Evolutionary conservation across 2,113 vertebrate genomes (phyloP), one percentile per base, ranked within the genome.

Genomic region (Choloepus hoffmanni): DNA sequence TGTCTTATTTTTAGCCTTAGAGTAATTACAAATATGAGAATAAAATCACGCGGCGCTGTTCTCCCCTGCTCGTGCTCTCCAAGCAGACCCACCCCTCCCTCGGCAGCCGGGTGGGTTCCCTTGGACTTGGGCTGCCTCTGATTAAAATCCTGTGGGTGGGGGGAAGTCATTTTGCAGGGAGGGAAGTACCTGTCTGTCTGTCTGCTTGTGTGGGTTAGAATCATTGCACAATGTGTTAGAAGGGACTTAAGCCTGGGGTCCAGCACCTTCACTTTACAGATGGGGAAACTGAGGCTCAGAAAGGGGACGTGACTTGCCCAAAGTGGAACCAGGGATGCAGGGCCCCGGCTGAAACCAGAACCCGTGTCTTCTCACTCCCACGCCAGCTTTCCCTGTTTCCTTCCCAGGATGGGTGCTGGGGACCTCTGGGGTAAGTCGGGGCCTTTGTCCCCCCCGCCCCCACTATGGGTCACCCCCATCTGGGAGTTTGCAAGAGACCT

Each of bases 1-100:
- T 85, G 84, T 84, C 89, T 86, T 94, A 91, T 82, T 96, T 96
- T 97, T 92, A 96, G 95, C 85, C 97, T 83, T 73, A 74, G 91
- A 74, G 79, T 94, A 93, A 97, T 95, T 95, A 87, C 76, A 95
- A 90, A 96, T 95, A 90, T 85, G 95, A 95, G 76, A 95, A 92
- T 77, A 77, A 87, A 93, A 77, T 70, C 65, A 43, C 74, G 50
- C 5, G 0, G 33, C 67, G 30, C 77, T 73, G 43, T 60, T 89
- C 77, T 45, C 55, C 40, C 84, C 79, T 12, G 45, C 68, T 87
- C 28, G 0, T 43, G 18, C n/a, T 43, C 78, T 74, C 63, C 15
- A 21, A 6, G 28, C 92, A 94, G 81, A 60, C 53, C 50, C 33
- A 24, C 33, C 53, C 21, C 21, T 85, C 15, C 0, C 21, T 24